phyloP scores from a whole-genome alignment of 1,140 invertebrate genomes.

The Plectus sambesii region DNA sequence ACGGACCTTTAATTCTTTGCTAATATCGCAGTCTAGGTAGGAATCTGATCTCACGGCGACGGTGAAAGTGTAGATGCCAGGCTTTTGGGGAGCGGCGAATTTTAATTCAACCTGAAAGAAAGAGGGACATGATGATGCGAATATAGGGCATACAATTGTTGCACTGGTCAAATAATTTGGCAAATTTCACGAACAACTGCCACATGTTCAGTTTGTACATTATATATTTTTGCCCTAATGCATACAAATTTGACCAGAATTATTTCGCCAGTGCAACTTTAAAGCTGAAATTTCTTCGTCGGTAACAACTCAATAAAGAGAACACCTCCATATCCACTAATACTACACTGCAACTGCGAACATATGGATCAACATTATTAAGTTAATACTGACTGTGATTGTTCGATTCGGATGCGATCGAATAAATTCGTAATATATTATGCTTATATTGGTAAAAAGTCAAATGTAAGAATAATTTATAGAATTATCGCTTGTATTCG shows the following conservation, averaged over 20 bases:
- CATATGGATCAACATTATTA: not conserved
- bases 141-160: not conserved
- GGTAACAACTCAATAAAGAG: too few species aligned
- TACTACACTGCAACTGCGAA: not conserved
- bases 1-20: conserved; percentile 37
- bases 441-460: not conserved
- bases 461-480: not conserved
- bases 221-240: too few species aligned
- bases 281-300: too few species aligned
- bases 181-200: too few species aligned
- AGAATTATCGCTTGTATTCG: too few species aligned
- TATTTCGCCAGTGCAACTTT: too few species aligned
- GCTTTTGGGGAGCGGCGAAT: conserved; percentile 85
- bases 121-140: not conserved
- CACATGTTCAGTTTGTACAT: not conserved
- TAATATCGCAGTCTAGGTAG: conserved; percentile 56
- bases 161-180: too few species aligned
- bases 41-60: conserved; percentile 88
- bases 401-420: not conserved
- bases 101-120: conserved; percentile 70
- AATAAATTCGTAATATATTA: not conserved
- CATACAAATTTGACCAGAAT: too few species aligned
- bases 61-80: conserved; percentile 81
- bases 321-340: not conserved
- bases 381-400: too few species aligned